Percentiles rank a stretch among this genome's conserved stretches.
These are phyloP conservation scores for Epizoanthus illoricatus DNA, from an alignment of 92 coral and sea anemone species.

Conservation along the genomic window DNA sequence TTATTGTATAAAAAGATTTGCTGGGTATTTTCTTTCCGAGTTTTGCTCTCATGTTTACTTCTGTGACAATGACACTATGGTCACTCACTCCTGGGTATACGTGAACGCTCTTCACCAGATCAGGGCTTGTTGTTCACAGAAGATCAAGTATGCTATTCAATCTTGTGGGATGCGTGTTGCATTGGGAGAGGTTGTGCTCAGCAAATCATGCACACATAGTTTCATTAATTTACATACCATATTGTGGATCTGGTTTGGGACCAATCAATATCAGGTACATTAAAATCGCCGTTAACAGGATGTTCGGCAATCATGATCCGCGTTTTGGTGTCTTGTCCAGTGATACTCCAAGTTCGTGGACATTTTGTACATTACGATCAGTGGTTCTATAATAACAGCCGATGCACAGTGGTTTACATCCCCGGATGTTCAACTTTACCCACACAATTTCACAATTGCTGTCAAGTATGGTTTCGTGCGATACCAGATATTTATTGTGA, in stretches of 20 bases:
- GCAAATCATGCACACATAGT: background rate
- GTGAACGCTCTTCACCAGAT: conserved; percentile 13
- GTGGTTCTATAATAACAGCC: conserved; percentile 6
- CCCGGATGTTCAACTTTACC: conserved; percentile 6
- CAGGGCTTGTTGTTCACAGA: conserved; percentile 17
- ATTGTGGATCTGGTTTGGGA: background rate
- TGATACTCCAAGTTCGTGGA: conserved; percentile 8
- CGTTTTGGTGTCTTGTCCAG: conserved; percentile 8
- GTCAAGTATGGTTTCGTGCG: conserved; percentile 1
- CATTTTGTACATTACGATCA: background rate
- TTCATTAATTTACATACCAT: background rate
- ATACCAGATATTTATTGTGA: background rate
- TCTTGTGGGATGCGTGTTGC: background rate
- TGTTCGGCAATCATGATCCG: conserved; percentile 13
- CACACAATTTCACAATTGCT: conserved; percentile 5
- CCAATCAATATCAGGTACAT: conserved; percentile 9
- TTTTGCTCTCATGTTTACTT: conserved; percentile 19
- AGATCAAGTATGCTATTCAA: conserved; percentile 1
- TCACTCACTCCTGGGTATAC: conserved; percentile 9
- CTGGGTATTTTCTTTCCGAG: conserved; percentile 43
- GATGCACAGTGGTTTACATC: background rate
- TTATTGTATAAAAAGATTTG: conserved; percentile 46
- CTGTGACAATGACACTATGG: conserved; percentile 8
- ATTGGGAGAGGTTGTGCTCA: background rate
- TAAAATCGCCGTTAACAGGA: conserved; percentile 9